A percentile compares a stretch with the other conserved stretches of the same genome.
These are phyloP conservation scores for Peromyscus californicus DNA, from an alignment of 2,113 vertebrate genomes.

Conservation along the genomic window DNA sequence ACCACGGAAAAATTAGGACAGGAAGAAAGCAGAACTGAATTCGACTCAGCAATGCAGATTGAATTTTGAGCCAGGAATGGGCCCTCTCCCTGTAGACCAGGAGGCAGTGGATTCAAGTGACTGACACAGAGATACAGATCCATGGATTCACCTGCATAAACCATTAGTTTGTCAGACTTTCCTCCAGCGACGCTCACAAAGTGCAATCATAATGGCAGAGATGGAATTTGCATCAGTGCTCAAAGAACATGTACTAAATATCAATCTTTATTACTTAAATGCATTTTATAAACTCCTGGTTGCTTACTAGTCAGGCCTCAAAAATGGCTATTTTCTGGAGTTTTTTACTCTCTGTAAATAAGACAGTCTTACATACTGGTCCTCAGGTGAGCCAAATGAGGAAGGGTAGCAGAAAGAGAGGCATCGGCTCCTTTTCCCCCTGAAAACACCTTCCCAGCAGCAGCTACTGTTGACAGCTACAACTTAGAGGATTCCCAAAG, in stretches of 20 bases:
- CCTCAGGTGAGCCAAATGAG: not conserved
- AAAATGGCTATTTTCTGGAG: not conserved
- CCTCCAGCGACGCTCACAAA: not conserved
- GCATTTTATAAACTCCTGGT: not conserved
- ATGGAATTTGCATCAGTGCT: not conserved
- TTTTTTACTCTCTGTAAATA: not conserved
- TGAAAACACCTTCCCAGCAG: not conserved
- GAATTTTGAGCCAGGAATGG: not conserved
- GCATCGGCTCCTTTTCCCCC: not conserved
- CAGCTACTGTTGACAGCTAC: not conserved
- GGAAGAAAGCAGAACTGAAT: not conserved
- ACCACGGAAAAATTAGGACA: not conserved
- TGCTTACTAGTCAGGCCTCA: not conserved
- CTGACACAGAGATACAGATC: not conserved
- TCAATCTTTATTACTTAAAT: not conserved
- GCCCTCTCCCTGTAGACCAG: not conserved
- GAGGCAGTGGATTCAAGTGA: not conserved
- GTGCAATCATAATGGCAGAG: not conserved
- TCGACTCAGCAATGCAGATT: not conserved
- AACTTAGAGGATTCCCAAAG: not conserved
- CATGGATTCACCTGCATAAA: rapidly evolving
- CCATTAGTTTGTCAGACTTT: not conserved
- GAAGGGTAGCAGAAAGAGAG: not conserved
- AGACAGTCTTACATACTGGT: too few species aligned
- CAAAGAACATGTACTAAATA: not conserved